Evolutionary conservation across 2,797 vertebrate genomes (phyloP).

Genomic region (Eospalax fontanierii): DNA sequence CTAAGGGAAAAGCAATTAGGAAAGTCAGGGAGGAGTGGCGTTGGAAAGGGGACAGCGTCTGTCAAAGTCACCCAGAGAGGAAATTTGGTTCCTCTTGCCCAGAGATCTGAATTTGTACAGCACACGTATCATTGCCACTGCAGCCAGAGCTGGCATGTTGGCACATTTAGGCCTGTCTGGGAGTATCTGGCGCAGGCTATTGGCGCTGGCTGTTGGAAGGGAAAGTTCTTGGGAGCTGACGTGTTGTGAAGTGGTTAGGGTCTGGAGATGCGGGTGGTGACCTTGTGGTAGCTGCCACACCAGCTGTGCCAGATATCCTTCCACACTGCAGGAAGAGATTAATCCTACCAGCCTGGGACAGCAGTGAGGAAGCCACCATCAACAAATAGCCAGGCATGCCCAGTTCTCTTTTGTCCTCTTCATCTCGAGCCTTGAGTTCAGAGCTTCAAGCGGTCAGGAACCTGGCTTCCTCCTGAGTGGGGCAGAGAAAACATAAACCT

Average conservation of each 20-base stretch:
- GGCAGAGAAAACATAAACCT: not conserved
- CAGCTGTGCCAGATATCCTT: not conserved
- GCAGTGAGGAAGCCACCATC: not conserved
- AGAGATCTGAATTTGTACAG: not conserved
- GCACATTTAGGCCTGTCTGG: accelerated
- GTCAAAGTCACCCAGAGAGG: not conserved
- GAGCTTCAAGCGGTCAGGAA: not conserved
- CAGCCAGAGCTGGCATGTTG: not conserved
- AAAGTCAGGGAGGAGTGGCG: no score
- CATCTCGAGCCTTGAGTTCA: not conserved
- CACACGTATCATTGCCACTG: accelerated
- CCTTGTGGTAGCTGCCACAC: not conserved
- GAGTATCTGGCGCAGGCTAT: not conserved
- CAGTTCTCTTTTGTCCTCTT: not conserved
- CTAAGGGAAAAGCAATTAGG: not conserved
- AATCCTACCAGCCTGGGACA: not conserved
- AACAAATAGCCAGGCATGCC: not conserved
- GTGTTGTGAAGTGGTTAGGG: not conserved
- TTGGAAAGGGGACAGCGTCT: not conserved
- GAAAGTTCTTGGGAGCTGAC: not conserved
- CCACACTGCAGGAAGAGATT: not conserved
- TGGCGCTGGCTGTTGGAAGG: not conserved
- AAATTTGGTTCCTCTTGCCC: not conserved
- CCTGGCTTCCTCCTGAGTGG: not conserved
- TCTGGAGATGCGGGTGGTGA: not conserved